phyloP scores from a whole-genome alignment of 2,797 vertebrate species.

The Pterois miles region DNA sequence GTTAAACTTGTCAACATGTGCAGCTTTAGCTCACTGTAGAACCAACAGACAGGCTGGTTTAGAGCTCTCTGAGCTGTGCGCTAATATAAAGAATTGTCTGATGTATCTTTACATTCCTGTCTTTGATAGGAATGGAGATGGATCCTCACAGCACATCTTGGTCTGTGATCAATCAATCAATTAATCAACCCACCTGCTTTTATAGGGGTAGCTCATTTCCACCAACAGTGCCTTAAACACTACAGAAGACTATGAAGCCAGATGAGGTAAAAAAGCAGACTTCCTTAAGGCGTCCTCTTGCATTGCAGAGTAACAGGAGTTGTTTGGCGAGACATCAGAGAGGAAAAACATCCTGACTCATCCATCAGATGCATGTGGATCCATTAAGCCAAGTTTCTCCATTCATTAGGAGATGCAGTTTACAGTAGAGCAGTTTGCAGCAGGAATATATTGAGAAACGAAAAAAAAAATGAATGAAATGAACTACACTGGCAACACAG shows the following conservation, averaged over 20 bases:
- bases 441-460: constrained; percentile 16
- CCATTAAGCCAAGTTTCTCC: constrained; percentile 30
- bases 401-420: constrained; percentile 31
- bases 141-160: constrained; percentile 27
- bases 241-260: constrained; percentile 6
- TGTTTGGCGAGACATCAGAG: constrained; percentile 48
- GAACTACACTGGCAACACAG: constrained; percentile 3
- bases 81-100: constrained; percentile 7
- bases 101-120: not conserved
- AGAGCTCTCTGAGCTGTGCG: constrained; percentile 26
- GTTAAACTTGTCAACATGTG: constrained; percentile 51
- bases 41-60: constrained; percentile 28
- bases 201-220: constrained; percentile 11
- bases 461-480: constrained; percentile 1
- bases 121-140: constrained; percentile 49
- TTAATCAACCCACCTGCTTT: constrained; percentile 35
- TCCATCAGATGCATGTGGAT: constrained; percentile 39
- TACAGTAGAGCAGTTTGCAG: constrained; percentile 13
- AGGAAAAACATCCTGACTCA: constrained; percentile 49
- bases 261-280: constrained; percentile 10
- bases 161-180: constrained; percentile 46
- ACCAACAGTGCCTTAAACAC: not conserved
- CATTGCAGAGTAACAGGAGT: constrained; percentile 7
- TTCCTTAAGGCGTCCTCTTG: constrained; percentile 6
- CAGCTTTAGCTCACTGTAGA: constrained; percentile 31